Evolutionary conservation across 2,888 invertebrate species (phyloP), one percentile per base, ranked within the genome.

Genomic region (Cyaniris semiargus): DNA sequence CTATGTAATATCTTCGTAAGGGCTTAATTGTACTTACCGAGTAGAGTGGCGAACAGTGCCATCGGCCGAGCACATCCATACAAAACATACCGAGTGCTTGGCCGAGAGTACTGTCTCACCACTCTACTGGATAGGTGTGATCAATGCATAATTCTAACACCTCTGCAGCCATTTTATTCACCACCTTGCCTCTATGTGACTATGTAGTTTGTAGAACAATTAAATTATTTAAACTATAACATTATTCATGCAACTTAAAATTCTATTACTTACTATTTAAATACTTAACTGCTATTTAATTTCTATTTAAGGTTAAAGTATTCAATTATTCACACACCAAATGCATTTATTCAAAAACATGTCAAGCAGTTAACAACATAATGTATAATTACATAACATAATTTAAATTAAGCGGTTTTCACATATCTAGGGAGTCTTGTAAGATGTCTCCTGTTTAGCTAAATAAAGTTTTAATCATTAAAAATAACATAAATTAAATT

Each of bases 391-490:
- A 66, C 31, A 15, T 66, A 31, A 66, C 27, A 66, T 66, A 66
- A 31, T 10, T 31, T 66, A 27, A 66, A 66, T 27, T 27, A 66
- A 31, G 27, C 3, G 13, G 8, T 10, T 66, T 10, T 27, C 10
- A 66, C 10, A 66, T 23, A 27, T 66, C 27, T 66, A 18, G 53
- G 18, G 18, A 53, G 53, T 27, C 18, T 66, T 31, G 66, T 66
- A 27, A 27, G 27, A 66, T 66, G 18, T 31, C 66, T 48, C 74
- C 48, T 53, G 74, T 48, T 44, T 27, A 15, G 10, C 18, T 18
- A 53, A 53, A 74, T 60, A n/a, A n/a, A n/a, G 60, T 60, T 60
- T 15, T 66, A 53, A 53, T 53, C 15, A 18, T 53, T 53, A 53
- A 53, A 53, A 53, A 53, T 53, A 53, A 53, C 18, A 53, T 53